Conservation (phyloP, 2,113 vertebrate genomes). For the Sakesphorus luctuosus region DNA sequence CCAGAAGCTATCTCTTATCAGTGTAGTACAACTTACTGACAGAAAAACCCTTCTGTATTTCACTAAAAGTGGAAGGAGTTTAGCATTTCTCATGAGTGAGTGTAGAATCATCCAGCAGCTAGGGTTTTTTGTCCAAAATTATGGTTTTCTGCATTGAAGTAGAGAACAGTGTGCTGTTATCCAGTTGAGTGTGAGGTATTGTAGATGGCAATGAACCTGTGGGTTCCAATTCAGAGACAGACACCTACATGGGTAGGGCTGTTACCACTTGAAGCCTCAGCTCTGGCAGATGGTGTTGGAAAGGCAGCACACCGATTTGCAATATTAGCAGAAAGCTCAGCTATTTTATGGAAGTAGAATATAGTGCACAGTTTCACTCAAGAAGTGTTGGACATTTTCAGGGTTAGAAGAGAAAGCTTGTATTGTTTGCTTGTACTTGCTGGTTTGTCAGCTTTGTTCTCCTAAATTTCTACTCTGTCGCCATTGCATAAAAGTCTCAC, state of each 20-base stretch:
- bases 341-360: background rate
- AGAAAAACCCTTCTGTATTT: background rate
- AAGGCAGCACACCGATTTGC: background rate
- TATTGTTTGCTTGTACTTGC: background rate
- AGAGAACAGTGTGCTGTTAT: background rate
- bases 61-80: background rate
- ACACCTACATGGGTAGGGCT: rapidly evolving
- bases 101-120: background rate
- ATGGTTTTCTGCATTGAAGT: background rate
- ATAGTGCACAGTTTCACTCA: background rate
- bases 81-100: background rate
- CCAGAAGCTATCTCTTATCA: background rate
- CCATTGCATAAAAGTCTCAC: background rate
- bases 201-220: background rate
- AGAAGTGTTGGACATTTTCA: background rate
- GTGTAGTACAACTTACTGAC: background rate
- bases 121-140: background rate
- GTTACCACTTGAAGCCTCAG: background rate
- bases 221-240: background rate
- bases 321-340: background rate
- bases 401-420: background rate
- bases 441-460: background rate
- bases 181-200: background rate
- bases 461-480: background rate
- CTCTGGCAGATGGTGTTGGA: background rate